Base-by-base conservation (phyloP, 2,888 invertebrate species). In the Plagodis dolabraria region DNA sequence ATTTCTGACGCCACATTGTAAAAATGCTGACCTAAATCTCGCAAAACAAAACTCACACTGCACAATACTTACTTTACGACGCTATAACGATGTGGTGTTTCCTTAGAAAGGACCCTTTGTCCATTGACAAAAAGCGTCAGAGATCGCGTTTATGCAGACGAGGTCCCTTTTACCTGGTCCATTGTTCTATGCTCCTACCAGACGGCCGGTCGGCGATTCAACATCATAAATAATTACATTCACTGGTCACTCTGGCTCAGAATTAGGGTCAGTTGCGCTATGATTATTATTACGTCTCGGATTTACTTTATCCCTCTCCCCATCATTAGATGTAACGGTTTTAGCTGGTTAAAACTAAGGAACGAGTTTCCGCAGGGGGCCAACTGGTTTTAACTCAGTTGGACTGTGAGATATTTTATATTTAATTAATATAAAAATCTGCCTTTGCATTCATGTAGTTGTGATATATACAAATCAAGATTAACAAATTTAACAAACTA, bases 251-350 rank as follows among this genome's bases (percentile, higher is more conserved):
- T 88, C 82, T 74, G 73, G 72, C 68, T 71, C 70, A 68, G 74
- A 76, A 85, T 88, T 85, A 85, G 88, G 91, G 89, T 87, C 89
- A 90, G 84, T 87, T 85, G 85, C 81, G 80, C 82, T 86, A 82
- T 85, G 83, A 82, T 89, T 89, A 88, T 89, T 89, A 86, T 88
- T 89, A 86, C 75, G 69, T 70, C 79, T 79, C 73, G 81, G 84
- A 86, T 87, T 89, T 85, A 85, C 63, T 82, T 87, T 86, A 86
- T 83, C 86, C 85, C 85, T 83, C 89, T 87, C 90, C 92, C 91
- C 86, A 87, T 92, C 92, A 92, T 92, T 92, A 92, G 90, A 85
- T 87, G 89, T 92, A 92, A 92, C 92, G 92, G 92, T 91, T 92
- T 87, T 88, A 84, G 87, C 87, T 87, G 88, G 85, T 90, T 92